phyloP scores from a whole-genome alignment of 2,888 invertebrate genomes.

The Meteorus colon region DNA sequence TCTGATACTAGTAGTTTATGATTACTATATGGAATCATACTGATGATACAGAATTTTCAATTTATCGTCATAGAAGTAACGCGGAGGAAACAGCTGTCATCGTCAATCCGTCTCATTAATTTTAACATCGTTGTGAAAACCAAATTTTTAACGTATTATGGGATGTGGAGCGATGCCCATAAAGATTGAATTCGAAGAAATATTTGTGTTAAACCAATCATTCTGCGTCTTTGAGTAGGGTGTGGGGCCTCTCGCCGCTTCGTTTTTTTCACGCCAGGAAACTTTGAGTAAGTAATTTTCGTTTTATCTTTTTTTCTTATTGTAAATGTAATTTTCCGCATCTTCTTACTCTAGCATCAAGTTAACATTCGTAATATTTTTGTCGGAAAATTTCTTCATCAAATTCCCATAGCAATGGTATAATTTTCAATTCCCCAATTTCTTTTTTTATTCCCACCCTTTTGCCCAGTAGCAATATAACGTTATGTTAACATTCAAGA shows the following conservation, averaged over 20 bases:
- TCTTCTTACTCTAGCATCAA: neutral
- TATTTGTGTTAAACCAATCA: constrained; percentile 5
- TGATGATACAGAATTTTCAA: neutral
- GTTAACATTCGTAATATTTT: neutral
- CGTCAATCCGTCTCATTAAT: constrained; percentile 55
- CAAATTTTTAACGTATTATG: constrained; percentile 9
- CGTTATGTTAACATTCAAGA: neutral
- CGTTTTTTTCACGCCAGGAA: constrained; percentile 58
- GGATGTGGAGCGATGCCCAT: constrained; percentile 15
- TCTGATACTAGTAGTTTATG: neutral
- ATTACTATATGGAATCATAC: neutral
- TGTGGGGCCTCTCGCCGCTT: constrained; percentile 56
- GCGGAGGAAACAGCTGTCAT: neutral
- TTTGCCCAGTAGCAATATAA: neutral
- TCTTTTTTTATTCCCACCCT: no score
- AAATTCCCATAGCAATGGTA: neutral
- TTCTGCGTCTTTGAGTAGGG: constrained; percentile 54
- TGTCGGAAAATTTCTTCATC: neutral
- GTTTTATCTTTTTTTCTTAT: neutral
- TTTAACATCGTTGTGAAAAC: constrained; percentile 44
- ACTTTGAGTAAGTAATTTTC: constrained; percentile 59
- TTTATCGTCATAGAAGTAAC: neutral
- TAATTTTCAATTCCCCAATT: no score
- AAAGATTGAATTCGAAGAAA: neutral
- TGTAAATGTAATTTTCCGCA: neutral